Conservation (phyloP, 2,113 vertebrate species). For the Vimba vimba region DNA sequence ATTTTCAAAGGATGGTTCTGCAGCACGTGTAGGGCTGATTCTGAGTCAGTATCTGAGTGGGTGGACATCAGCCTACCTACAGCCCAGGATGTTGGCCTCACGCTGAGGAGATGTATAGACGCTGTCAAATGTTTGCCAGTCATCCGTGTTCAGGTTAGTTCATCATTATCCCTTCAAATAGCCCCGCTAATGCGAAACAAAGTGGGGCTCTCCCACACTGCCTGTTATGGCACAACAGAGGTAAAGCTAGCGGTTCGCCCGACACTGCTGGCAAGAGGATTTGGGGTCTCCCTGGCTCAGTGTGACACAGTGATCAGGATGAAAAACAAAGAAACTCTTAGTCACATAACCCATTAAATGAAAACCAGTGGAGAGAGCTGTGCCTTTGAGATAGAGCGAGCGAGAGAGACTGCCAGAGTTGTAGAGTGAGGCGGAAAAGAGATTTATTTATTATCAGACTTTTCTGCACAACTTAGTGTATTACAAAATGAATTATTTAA, state of each 20-base stretch:
- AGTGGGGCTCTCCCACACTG: conserved; percentile 13
- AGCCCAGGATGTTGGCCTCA: conserved; percentile 8
- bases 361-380: conserved; percentile 20
- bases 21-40: not conserved
- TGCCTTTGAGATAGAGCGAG: conserved; percentile 17
- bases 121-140: conserved; percentile 4
- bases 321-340: conserved; percentile 50
- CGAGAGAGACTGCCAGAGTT: conserved; percentile 14
- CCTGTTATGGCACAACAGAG: not conserved
- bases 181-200: conserved; percentile 9
- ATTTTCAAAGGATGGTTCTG: not conserved
- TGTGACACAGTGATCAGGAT: conserved; percentile 31
- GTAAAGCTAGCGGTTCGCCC: not conserved
- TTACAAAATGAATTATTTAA: not conserved
- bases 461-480: not conserved
- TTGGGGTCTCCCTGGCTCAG: conserved; percentile 26
- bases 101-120: conserved; percentile 6
- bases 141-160: not conserved
- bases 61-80: conserved; percentile 23
- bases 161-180: conserved; percentile 47
- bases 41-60: conserved; percentile 30
- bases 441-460: conserved; percentile 3
- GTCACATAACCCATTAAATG: conserved; percentile 47
- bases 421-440: not conserved
- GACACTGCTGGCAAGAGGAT: conserved; percentile 29